Conservation (phyloP, 2,888 invertebrate species). For the Biston stratarius region DNA sequence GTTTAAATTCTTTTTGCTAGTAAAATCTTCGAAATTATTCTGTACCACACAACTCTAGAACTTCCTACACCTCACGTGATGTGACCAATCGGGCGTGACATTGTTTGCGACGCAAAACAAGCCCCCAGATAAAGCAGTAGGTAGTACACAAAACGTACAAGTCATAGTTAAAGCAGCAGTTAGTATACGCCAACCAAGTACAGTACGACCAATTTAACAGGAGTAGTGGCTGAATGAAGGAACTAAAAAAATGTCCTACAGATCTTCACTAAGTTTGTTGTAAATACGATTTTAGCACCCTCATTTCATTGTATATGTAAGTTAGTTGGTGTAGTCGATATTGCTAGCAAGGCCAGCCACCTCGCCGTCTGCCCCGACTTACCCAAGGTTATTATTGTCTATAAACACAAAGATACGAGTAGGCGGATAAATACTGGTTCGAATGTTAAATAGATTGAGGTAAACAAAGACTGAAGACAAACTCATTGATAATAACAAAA, state of each 20-base stretch:
- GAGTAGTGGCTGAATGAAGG: background rate
- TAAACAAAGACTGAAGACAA: conserved; percentile 37
- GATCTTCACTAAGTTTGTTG: background rate
- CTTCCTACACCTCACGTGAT: conserved; percentile 29
- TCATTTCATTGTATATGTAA: background rate
- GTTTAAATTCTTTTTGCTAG: too few species aligned
- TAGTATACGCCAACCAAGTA: background rate
- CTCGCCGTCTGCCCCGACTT: conserved; percentile 53
- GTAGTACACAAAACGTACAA: background rate
- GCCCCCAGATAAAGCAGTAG: conserved; percentile 9
- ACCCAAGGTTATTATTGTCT: conserved; percentile 83
- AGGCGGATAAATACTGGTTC: conserved; percentile 36
- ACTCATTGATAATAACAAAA: background rate
- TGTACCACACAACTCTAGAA: background rate
- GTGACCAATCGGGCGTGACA: conserved; percentile 40
- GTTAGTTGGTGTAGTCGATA: conserved; percentile 43
- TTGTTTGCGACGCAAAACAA: conserved; percentile 51
- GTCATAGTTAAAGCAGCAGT: conserved; percentile 6
- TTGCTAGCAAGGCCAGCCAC: conserved; percentile 63
- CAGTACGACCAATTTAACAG: background rate
- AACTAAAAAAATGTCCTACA: conserved; percentile 3
- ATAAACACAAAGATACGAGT: conserved; percentile 67
- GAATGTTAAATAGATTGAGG: conserved; percentile 43
- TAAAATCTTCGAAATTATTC: background rate
- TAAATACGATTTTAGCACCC: background rate